These are phyloP conservation scores for Heliothis virescens DNA, from an alignment of 1,140 invertebrate genomes.

Conservation along the genomic window DNA sequence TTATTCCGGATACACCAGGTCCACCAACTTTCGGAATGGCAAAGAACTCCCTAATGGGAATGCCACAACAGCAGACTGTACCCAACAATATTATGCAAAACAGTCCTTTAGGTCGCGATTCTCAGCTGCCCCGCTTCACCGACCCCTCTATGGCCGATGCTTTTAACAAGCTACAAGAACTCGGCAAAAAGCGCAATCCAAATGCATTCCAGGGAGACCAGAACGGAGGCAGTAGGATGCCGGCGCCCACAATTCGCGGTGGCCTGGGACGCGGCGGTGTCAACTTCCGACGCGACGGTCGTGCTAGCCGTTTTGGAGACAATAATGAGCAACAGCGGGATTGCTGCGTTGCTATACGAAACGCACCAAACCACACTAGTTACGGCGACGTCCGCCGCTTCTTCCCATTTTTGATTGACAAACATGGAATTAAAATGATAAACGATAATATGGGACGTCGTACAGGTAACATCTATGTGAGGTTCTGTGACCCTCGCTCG, in stretches of 20 bases:
- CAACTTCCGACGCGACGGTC: constrained; percentile 63
- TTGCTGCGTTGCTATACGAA: constrained; percentile 90
- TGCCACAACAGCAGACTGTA: constrained; percentile 43
- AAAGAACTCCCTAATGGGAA: constrained; percentile 46
- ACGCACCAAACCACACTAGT: constrained; percentile 89
- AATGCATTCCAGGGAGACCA: constrained; percentile 86
- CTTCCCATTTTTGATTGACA: constrained; percentile 92
- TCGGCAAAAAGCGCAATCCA: constrained; percentile 87
- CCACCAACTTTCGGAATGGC: constrained; percentile 8
- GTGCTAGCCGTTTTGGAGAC: constrained; percentile 65
- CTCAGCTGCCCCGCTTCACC: constrained; percentile 61
- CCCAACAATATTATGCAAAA: constrained; percentile 56
- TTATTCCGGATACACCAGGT: constrained; percentile 5
- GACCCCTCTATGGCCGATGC: constrained; percentile 73
- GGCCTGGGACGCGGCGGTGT: constrained; percentile 61
- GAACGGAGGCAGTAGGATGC: constrained; percentile 62
- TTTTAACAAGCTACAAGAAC: constrained; percentile 85
- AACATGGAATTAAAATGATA: constrained; percentile 94
- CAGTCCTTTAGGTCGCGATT: constrained; percentile 54
- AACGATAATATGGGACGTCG: constrained; percentile 92
- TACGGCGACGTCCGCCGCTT: constrained; percentile 93
- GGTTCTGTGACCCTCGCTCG: constrained; percentile 90
- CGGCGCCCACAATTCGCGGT: constrained; percentile 53
- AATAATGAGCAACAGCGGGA: constrained; percentile 63
- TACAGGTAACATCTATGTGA: constrained; percentile 92